Evolutionary conservation across 2,888 invertebrate genomes (phyloP).

Genomic region (Malthinus seriepunctatus): DNA sequence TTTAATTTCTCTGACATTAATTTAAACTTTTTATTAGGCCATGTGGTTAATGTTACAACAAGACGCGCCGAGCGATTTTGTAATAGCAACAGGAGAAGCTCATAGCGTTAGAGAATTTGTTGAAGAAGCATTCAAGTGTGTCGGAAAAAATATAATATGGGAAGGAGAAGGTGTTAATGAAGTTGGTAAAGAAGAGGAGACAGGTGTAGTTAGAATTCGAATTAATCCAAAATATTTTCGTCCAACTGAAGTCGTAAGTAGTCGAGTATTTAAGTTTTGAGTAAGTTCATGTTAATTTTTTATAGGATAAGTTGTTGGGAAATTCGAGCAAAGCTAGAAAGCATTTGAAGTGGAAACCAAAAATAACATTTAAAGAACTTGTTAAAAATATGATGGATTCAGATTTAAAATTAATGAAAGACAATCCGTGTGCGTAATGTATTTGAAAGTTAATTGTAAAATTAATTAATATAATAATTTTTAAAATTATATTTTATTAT

Average conservation of each 20-base stretch:
- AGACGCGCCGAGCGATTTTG: slow-evolving; percentile 90
- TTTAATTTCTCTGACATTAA: not conserved
- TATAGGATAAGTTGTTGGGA: slow-evolving; percentile 85
- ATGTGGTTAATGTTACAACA: slow-evolving; percentile 99
- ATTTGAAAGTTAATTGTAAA: not conserved
- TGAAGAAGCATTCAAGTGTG: slow-evolving; percentile 83
- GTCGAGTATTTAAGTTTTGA: not conserved
- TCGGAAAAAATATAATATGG: slow-evolving; percentile 84
- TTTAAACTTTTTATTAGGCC: slow-evolving; percentile 56
- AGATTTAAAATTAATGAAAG: slow-evolving; percentile 89
- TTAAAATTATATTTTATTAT: not conserved
- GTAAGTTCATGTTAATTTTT: slow-evolving; percentile 15
- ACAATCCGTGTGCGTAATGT: slow-evolving; percentile 81
- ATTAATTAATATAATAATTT: not conserved
- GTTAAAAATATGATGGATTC: slow-evolving; percentile 94
- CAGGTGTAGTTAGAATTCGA: slow-evolving; percentile 77
- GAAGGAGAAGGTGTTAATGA: slow-evolving; percentile 83
- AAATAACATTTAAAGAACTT: slow-evolving; percentile 77
- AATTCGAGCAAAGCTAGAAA: slow-evolving; percentile 89
- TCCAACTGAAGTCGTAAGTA: slow-evolving; percentile 94
- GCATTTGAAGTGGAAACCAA: slow-evolving; percentile 87
- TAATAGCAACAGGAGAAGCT: slow-evolving; percentile 93
- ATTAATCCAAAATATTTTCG: slow-evolving; percentile 95
- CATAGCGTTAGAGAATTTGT: slow-evolving; percentile 98
- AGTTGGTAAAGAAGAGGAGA: slow-evolving; percentile 71